Evolutionary conservation across 2,888 invertebrate genomes (phyloP), one percentile per base, ranked within the genome.

Genomic region (Blastobasis lacticolella): DNA sequence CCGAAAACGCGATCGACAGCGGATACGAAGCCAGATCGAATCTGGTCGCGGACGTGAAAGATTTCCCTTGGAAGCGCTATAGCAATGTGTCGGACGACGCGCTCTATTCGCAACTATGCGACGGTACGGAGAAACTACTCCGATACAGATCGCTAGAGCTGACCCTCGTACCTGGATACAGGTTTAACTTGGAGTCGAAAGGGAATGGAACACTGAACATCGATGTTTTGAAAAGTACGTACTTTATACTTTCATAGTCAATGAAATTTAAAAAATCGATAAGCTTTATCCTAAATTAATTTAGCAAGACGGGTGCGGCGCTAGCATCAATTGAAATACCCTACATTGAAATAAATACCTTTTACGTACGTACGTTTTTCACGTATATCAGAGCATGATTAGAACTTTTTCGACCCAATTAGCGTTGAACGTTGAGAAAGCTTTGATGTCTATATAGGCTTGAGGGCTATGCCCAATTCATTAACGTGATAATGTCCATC

Each of bases 181-280:
- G 78, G 54, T 67, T 91, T 42, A 81, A 89, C 60, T 71, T 91
- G 47, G 72, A 84, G 43, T 88, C 90, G n/a, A 89, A 79, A 61
- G 81, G 75, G 52, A 88, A 89, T 59, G 90, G 90, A 55, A 85
- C 85, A 23, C 59, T 88, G 7, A 77, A 66, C 60, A 70, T 91
- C 47, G 87, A 89, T 57, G 66, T 91, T 2, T 81, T 82, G 56
- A 84, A 81, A 76, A 78, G 89, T 86, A 75, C 75, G 71, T 71
- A 52, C 5, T 10, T 46, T n/a, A n/a, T n/a, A n/a, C n/a, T 52
- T 38, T 9, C 45, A 49, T 48, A 46, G 23, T 51, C 57, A n/a
- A 48, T 9, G 38, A 7, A 40, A 9, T 3, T 10, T 10, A 45
- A 10, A 7, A 7, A 45, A 6, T 10, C n/a, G 6, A 10, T 45